These are phyloP conservation scores for Piaya cayana DNA, from an alignment of 2,113 vertebrate genomes.

Conservation along the genomic window DNA sequence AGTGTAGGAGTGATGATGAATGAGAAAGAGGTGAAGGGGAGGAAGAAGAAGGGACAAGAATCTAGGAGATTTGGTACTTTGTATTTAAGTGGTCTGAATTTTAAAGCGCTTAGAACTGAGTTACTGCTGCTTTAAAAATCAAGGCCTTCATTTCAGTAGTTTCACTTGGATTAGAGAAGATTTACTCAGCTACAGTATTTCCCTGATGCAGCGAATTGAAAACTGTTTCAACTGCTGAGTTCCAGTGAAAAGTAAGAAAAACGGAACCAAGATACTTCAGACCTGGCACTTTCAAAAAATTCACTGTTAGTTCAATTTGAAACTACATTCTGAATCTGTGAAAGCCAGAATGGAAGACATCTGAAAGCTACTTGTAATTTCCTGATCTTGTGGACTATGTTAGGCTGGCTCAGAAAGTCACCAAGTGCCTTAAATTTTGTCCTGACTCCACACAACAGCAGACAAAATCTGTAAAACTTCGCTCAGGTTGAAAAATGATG, in stretches of 20 bases:
- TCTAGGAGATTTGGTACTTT: neutral
- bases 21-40: neutral
- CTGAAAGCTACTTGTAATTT: neutral
- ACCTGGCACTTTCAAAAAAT: neutral
- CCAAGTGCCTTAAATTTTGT: neutral
- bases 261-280: neutral
- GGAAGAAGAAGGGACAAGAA: neutral
- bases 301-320: neutral
- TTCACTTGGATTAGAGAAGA: neutral
- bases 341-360: neutral
- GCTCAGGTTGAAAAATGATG: neutral
- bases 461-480: neutral
- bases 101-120: neutral
- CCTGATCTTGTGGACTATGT: neutral
- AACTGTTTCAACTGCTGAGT: neutral
- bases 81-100: neutral
- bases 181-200: neutral
- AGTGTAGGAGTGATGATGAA: neutral
- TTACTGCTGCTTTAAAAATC: constrained; percentile 1
- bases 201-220: neutral
- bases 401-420: neutral
- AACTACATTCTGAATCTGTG: neutral
- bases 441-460: neutral
- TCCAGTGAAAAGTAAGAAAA: neutral
- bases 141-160: neutral